These are phyloP conservation scores for Drosophila santomea DNA, from an alignment of 1,140 invertebrate species.

Conservation along the genomic window DNA sequence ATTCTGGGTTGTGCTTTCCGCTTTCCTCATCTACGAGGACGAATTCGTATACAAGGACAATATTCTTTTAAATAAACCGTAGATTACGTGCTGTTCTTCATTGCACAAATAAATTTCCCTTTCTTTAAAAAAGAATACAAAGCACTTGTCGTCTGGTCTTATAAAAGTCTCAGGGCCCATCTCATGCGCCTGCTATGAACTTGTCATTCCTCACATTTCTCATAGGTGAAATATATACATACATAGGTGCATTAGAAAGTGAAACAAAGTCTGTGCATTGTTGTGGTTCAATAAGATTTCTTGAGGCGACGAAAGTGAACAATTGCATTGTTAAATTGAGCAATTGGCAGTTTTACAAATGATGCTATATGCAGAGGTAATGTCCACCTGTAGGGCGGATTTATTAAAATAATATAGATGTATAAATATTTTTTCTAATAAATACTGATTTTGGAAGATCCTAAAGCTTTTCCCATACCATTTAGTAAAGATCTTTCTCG, in stretches of 20 bases:
- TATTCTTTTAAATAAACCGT: background rate
- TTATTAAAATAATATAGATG: too few relatives aligned
- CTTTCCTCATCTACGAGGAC: constrained; percentile 3
- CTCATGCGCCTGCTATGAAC: constrained; percentile 44
- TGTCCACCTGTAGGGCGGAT: constrained; percentile 6
- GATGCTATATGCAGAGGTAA: constrained; percentile 9
- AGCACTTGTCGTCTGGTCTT: constrained; percentile 15
- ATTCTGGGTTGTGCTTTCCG: constrained; percentile 5
- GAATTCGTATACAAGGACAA: constrained; percentile 14
- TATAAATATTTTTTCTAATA: too few relatives aligned
- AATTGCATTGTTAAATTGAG: constrained; percentile 24
- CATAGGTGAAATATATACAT: constrained; percentile 13
- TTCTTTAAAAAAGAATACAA: constrained; percentile 48
- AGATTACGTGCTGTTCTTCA: background rate
- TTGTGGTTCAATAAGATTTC: constrained; percentile 32
- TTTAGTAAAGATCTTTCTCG: background rate
- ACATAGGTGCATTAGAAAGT: constrained; percentile 13
- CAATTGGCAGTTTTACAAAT: constrained; percentile 3
- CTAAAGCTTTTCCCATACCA: too few relatives aligned
- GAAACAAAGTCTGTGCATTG: constrained; percentile 19
- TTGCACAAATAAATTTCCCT: constrained; percentile 54
- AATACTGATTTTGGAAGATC: too few relatives aligned
- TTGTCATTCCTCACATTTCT: constrained; percentile 55
- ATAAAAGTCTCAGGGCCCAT: constrained; percentile 46
- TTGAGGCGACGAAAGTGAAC: constrained; percentile 6